phyloP scores from a whole-genome alignment of 2,797 vertebrate genomes.

The Bradypodion ventrale region DNA sequence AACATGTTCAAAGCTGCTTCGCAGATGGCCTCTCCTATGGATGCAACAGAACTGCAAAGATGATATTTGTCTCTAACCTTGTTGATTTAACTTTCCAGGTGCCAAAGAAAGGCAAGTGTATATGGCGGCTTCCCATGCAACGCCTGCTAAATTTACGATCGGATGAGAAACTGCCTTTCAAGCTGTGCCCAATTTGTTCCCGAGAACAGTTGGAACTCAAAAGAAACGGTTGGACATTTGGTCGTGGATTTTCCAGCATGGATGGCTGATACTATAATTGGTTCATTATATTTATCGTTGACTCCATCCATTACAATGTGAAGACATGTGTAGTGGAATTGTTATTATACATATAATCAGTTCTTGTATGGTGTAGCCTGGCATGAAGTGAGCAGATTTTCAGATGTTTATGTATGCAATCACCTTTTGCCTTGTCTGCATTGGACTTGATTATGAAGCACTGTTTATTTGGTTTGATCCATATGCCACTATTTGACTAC shows the following conservation, averaged over 20 bases:
- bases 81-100: not conserved
- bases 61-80: not conserved
- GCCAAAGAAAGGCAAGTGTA: not conserved
- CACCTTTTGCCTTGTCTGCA: not conserved
- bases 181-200: not conserved
- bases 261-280: not conserved
- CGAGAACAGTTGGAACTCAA: not conserved
- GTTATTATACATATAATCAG: slow-evolving; percentile 25
- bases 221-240: not conserved
- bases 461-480: not conserved
- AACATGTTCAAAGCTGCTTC: not conserved
- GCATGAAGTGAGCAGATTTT: not conserved
- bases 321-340: slow-evolving; percentile 3
- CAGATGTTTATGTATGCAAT: not conserved
- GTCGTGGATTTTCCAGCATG: not conserved
- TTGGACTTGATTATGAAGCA: not conserved
- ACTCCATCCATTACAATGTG: slow-evolving; percentile 15
- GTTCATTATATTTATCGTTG: slow-evolving; percentile 20
- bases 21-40: not conserved
- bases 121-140: not conserved
- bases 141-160: not conserved
- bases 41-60: not conserved
- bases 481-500: not conserved
- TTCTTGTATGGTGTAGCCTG: not conserved
- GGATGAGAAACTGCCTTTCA: not conserved